These are phyloP conservation scores for Rhorus exstirpatorius DNA, from an alignment of 2,888 invertebrate genomes.

Conservation along the genomic window DNA sequence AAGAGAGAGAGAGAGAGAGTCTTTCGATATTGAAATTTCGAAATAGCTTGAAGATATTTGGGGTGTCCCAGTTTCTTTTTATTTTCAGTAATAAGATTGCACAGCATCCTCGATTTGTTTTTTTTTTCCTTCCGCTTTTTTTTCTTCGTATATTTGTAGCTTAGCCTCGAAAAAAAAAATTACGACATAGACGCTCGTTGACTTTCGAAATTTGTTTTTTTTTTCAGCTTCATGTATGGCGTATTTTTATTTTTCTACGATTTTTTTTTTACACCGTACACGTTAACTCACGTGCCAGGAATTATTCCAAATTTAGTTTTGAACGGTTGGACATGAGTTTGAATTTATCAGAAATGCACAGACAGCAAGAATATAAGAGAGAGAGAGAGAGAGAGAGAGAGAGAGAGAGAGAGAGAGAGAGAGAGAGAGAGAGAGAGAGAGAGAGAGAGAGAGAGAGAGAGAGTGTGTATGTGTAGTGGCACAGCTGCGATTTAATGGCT, in stretches of 20 bases:
- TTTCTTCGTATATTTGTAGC: conserved; percentile 8
- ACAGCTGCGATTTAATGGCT: conserved; percentile 36
- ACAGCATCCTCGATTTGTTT: conserved; percentile 7
- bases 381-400: conserved; percentile 27
- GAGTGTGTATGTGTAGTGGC: conserved; percentile 7
- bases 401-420: conserved; percentile 22
- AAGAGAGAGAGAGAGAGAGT: conserved; percentile 39
- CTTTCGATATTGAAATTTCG: conserved; percentile 53
- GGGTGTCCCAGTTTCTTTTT: conserved; percentile 15
- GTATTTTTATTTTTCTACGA: conserved; percentile 18
- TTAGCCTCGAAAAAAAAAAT: neutral
- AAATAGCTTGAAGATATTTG: conserved; percentile 41
- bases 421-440: conserved; percentile 25
- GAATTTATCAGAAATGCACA: conserved; percentile 10
- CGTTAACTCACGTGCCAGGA: conserved; percentile 51
- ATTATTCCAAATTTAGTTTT: conserved; percentile 57
- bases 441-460: conserved; percentile 12
- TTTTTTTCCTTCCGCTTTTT: conserved; percentile 1
- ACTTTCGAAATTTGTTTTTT: conserved; percentile 14
- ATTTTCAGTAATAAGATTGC: conserved; percentile 27
- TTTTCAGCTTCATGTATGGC: neutral
- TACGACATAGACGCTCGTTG: neutral
- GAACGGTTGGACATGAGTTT: conserved; percentile 12
- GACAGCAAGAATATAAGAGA: conserved; percentile 16
- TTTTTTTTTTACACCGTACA: conserved; percentile 12